Percentiles rank a stretch among this genome's conserved stretches.
phyloP scores from a whole-genome alignment of 2,888 invertebrate species.

The Watsonalla cultraria region DNA sequence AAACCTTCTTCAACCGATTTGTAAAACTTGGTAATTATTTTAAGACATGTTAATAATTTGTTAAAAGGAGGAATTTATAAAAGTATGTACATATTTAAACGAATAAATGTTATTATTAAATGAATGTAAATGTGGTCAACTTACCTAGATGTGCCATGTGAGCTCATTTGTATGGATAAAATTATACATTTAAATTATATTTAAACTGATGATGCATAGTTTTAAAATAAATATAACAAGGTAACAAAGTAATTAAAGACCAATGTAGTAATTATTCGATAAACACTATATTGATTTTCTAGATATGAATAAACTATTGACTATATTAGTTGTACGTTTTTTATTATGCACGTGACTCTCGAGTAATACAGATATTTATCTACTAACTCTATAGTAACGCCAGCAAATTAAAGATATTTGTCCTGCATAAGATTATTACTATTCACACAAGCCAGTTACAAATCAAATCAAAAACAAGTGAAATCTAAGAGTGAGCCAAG shows the following conservation, averaged over 20 bases:
- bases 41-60: too few relatives aligned
- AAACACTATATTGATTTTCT: neutral
- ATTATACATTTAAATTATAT: neutral
- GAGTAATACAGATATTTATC: too few relatives aligned
- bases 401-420: too few relatives aligned
- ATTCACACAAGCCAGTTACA: too few relatives aligned
- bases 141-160: neutral
- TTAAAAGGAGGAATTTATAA: too few relatives aligned
- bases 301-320: neutral
- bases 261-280: neutral
- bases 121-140: neutral
- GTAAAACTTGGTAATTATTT: neutral
- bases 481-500: too few relatives aligned
- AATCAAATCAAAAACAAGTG: too few relatives aligned
- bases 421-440: too few relatives aligned
- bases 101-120: too few relatives aligned
- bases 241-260: conserved; percentile 7
- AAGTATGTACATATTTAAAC: neutral
- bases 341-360: too few relatives aligned
- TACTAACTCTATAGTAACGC: too few relatives aligned
- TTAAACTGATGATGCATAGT: neutral
- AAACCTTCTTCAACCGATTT: neutral
- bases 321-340: too few relatives aligned
- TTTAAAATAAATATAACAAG: conserved; percentile 5
- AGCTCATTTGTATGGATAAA: neutral